Conservation (phyloP, 2,113 vertebrate species). For the Paracanthobrama guichenoti region DNA sequence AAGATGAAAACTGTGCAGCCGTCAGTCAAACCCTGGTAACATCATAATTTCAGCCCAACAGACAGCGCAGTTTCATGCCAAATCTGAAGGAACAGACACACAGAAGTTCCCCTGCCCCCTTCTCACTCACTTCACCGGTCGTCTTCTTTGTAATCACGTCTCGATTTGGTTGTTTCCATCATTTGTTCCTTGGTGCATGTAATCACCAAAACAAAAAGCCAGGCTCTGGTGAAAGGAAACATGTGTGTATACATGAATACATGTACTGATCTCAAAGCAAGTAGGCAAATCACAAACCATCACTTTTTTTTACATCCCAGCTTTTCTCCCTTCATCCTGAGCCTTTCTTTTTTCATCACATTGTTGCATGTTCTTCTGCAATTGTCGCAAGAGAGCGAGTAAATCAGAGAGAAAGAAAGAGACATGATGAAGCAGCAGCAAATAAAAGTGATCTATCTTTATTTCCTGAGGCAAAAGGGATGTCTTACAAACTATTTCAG, state of each 20-base stretch:
- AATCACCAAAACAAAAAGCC: conserved; percentile 37
- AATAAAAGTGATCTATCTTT: conserved; percentile 10
- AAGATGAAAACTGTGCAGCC: background rate
- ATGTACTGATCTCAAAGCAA: conserved; percentile 1
- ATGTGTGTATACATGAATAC: conserved; percentile 8
- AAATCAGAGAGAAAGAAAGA: background rate
- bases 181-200: conserved; percentile 27
- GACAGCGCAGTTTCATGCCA: background rate
- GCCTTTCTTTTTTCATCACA: background rate
- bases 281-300: conserved; percentile 10
- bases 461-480: conserved; percentile 27
- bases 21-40: background rate
- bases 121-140: conserved; percentile 1
- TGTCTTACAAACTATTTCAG: conserved; percentile 38
- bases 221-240: background rate
- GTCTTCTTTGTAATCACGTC: conserved; percentile 27
- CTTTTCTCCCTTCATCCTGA: background rate
- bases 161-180: conserved; percentile 21
- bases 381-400: background rate
- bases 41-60: conserved; percentile 18
- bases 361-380: background rate
- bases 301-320: background rate
- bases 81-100: conserved; percentile 5
- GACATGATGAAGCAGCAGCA: conserved; percentile 42
- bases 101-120: background rate